Evolutionary conservation across 2,888 invertebrate species (phyloP), one percentile per base, ranked within the genome.

Genomic region (Phania funesta): DNA sequence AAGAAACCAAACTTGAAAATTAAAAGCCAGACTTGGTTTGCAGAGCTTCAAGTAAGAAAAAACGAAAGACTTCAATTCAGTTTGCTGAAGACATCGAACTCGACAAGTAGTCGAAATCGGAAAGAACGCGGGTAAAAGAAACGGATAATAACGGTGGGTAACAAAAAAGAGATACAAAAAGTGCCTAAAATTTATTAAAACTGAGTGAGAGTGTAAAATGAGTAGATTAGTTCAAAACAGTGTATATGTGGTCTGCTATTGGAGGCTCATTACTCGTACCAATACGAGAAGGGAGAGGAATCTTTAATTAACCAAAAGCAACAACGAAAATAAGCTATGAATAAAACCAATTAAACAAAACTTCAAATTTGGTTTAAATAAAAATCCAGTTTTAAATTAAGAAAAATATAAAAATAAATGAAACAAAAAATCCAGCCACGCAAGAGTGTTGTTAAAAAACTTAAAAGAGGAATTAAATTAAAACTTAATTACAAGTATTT

Each of bases 41-140:
- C 83, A 79, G 78, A 82, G 79, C 76, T 88, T 86, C 86, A 86
- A 87, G 83, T 85, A 87, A 88, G 87, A 89, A 86, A 87, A 87
- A 89, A 87, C 90, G 87, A 90, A 90, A 90, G 90, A 90, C 89
- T 90, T 90, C 86, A 90, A 87, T 87, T 90, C 86, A 90, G 90
- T 90, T 89, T 86, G 88, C 87, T 87, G 86, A 88, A 90, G 90
- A 90, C 90, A 89, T 90, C 90, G 90, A 90, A 90, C 90, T 87
- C 89, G 90, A 87, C 85, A 86, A 89, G 89, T 87, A 60, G 82
- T 82, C 70, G 70, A 65, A 75, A 58, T 85, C 86, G 85, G 80
- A 78, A 83, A 20, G 32, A 79, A 68, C 75, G 82, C 75, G 68
- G 35, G 22, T 64, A 26, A 56, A 65, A 44, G 65, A 35, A 77